Percentiles rank a stretch among this genome's conserved stretches.
These are phyloP conservation scores for Agraylea sexmaculata DNA, from an alignment of 1,140 invertebrate genomes.

Conservation along the genomic window DNA sequence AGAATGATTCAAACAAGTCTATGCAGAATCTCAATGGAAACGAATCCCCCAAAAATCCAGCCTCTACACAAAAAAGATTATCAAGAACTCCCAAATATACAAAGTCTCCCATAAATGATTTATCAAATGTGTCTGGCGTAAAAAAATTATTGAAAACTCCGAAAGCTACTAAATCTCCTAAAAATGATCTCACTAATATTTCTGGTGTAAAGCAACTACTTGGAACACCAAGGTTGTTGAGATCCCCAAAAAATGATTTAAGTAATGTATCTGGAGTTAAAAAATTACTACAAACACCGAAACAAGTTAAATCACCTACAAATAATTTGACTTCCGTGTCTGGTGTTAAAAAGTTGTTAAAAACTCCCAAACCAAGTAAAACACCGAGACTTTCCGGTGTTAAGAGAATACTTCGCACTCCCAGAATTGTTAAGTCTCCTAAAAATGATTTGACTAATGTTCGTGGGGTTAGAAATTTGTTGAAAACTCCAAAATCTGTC, in stretches of 20 bases:
- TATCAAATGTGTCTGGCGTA: conserved; percentile 31
- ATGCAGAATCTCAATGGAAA: conserved; percentile 20
- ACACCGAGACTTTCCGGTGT: conserved; percentile 11
- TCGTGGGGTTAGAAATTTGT: conserved; percentile 28
- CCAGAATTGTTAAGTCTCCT: conserved; percentile 24
- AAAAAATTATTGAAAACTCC: conserved; percentile 27
- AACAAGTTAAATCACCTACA: conserved; percentile 21
- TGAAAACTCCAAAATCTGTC: conserved; percentile 26
- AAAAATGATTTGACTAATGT: conserved; percentile 33
- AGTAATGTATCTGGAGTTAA: conserved; percentile 20
- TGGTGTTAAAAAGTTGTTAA: conserved; percentile 21
- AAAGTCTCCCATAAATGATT: conserved; percentile 32
- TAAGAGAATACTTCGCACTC: too few relatives aligned
- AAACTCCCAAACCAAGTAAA: conserved; percentile 19
- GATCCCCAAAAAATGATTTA: conserved; percentile 23
- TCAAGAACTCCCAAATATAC: conserved; percentile 14
- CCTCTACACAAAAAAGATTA: conserved; percentile 15
- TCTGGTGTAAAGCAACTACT: conserved; percentile 31
- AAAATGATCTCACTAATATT: conserved; percentile 33
- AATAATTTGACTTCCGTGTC: conserved; percentile 21
- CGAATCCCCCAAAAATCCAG: conserved; percentile 21
- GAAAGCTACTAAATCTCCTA: conserved; percentile 26
- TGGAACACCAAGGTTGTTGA: conserved; percentile 20
- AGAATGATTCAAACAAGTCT: conserved; percentile 22
- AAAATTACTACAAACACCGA: conserved; percentile 16